Conservation (phyloP, 2,888 invertebrate species). For the Apotomis capreana region DNA sequence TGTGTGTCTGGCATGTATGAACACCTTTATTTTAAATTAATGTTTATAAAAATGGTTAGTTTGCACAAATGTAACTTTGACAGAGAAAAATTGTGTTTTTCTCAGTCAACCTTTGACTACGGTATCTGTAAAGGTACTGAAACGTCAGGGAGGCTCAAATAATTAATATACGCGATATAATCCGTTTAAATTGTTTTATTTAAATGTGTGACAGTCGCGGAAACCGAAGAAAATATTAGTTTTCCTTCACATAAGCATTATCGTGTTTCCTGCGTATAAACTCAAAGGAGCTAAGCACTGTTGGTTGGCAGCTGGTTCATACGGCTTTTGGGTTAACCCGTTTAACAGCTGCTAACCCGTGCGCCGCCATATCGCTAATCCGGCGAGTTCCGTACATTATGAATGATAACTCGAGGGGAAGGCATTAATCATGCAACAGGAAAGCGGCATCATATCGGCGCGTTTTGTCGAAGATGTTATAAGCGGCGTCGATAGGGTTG, state of each 20-base stretch:
- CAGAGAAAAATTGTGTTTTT: too few species aligned
- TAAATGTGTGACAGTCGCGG: too few species aligned
- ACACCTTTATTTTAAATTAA: too few species aligned
- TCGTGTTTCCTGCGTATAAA: background rate
- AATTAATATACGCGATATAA: too few species aligned
- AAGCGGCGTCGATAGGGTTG: constrained; percentile 25
- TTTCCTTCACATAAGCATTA: background rate
- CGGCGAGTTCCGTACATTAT: constrained; percentile 44
- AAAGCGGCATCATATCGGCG: constrained; percentile 55
- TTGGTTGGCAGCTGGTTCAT: background rate
- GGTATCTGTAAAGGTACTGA: too few species aligned
- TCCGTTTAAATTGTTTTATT: too few species aligned
- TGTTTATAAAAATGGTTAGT: too few species aligned
- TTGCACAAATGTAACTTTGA: too few species aligned
- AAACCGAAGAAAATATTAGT: too few species aligned
- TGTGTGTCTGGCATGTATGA: too few species aligned
- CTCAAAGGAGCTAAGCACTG: background rate
- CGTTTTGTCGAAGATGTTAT: constrained; percentile 52
- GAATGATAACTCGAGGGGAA: constrained; percentile 69
- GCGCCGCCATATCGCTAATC: constrained; percentile 38
- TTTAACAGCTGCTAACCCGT: constrained; percentile 23
- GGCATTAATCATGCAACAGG: constrained; percentile 73
- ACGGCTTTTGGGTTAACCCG: constrained; percentile 9
- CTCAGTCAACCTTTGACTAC: too few species aligned
- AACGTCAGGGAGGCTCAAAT: too few species aligned